These are phyloP conservation scores for Carapus acus DNA, from an alignment of 2,797 vertebrate species.

Conservation along the genomic window DNA sequence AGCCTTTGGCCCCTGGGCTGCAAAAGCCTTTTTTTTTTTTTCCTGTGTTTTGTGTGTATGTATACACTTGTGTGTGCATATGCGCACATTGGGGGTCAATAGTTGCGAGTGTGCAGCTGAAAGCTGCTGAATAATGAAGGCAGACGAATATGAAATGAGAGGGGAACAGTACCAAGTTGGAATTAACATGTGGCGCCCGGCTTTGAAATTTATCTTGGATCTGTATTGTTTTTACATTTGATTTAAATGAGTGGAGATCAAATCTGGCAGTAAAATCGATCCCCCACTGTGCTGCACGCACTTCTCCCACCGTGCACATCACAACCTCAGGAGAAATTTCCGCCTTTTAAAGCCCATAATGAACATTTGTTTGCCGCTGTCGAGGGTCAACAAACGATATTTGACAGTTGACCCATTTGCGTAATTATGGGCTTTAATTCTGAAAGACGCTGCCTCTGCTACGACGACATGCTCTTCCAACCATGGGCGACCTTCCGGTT, in stretches of 20 bases:
- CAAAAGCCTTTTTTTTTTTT: no score
- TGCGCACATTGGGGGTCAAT: conserved; percentile 6
- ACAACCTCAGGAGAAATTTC: conserved; percentile 9
- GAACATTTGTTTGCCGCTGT: background rate
- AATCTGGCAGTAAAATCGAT: conserved; percentile 15
- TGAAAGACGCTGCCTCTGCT: no score
- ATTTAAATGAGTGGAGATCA: conserved; percentile 30
- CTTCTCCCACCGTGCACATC: background rate
- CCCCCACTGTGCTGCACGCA: background rate
- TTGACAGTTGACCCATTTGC: no score
- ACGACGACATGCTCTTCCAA: no score
- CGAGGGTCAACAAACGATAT: no score
- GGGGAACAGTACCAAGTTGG: conserved; percentile 36
- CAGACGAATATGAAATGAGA: conserved; percentile 39
- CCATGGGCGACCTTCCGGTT: no score
- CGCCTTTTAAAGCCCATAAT: background rate
- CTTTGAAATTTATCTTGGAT: conserved; percentile 25
- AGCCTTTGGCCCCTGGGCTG: conserved; percentile 34
- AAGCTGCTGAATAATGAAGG: conserved; percentile 44
- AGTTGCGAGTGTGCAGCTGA: conserved; percentile 22
- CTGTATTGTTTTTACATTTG: conserved; percentile 20
- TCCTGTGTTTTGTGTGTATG: no score
- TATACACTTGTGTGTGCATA: conserved; percentile 9
- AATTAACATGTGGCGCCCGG: conserved; percentile 41
- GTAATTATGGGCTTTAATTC: no score